Base-by-base conservation (phyloP, 2,113 vertebrate genomes). In the Poecilia latipinna region DNA sequence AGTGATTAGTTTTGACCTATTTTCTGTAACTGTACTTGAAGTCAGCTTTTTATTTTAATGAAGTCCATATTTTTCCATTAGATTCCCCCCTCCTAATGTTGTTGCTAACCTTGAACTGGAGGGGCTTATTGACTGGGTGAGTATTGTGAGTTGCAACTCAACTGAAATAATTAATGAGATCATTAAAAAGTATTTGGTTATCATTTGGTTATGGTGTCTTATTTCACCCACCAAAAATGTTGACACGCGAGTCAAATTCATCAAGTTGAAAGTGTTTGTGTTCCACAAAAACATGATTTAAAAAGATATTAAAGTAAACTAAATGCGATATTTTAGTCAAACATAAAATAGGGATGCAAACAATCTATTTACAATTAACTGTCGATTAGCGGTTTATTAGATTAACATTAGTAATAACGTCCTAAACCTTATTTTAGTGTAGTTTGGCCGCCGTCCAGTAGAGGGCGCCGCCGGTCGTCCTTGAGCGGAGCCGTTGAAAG, bases 61-160 rank as follows among this genome's bases (percentile, higher is more conserved):
- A 83, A 90, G 84, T 88, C 80, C 81, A 90, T 90, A 87, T 92
- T 91, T 92, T 91, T 90, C 78, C 88, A 90, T 77, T 68, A 88
- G 70, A 86, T 74, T 42, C 71, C 64, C 72, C 76, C 76, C 84
- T 73, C 87, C 54, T 78, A 76, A 84, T 72, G 74, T 80, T 91
- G 86, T 68, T 84, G 61, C 83, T 84, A 84, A 87, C 69, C 80
- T 81, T 80, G 70, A 17, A 65, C 12, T 22, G 22, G 48, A 12
- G 42, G 17, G 75, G 79, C 79, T 81, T 22, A 68, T 61, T 71
- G 78, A 85, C 78, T 69, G 86, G 86, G 69, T 88, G 85, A 80
- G 77, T 91, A 86, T 88, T 90, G 82, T 90, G 87, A 83, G 66
- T 48, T 64, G 73, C 75, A 60, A 83, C 72, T 87, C 77, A 81